These are phyloP conservation scores for Wiebesia pumilae DNA, from an alignment of 1,140 invertebrate species.

Conservation along the genomic window DNA sequence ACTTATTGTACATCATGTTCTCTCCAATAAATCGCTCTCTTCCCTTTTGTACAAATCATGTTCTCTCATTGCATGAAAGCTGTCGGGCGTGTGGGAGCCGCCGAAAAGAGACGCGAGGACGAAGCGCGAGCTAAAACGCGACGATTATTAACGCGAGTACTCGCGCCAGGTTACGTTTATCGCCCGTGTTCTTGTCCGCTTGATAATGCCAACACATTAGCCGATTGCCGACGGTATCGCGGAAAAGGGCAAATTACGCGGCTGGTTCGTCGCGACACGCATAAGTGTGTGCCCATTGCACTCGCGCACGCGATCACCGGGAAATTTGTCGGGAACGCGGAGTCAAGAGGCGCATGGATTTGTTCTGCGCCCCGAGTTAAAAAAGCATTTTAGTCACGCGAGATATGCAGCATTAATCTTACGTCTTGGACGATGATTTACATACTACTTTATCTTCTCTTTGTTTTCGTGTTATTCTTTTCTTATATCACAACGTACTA, in stretches of 20 bases:
- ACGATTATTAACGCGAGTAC: not conserved
- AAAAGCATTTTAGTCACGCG: constrained; percentile 44
- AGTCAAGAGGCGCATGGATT: not conserved
- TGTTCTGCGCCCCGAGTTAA: not conserved
- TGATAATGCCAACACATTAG: constrained; percentile 29
- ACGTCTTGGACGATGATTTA: not conserved
- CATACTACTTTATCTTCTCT: not conserved
- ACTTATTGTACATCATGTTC: not conserved
- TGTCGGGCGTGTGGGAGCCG: too few species aligned
- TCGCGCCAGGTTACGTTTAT: not conserved
- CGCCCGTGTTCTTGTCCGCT: not conserved
- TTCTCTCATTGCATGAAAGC: not conserved
- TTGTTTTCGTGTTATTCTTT: not conserved
- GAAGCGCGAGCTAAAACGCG: not conserved
- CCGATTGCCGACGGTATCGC: not conserved
- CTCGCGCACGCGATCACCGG: constrained; percentile 25
- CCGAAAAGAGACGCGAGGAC: not conserved
- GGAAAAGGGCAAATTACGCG: not conserved
- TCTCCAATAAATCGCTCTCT: constrained; percentile 4
- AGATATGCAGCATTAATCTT: constrained; percentile 17
- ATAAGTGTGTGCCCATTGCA: constrained; percentile 6
- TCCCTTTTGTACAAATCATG: not conserved
- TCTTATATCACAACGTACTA: not conserved
- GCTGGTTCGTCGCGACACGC: not conserved
- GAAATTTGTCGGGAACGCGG: constrained; percentile 24